Evolutionary conservation across 2,797 vertebrate genomes (phyloP).

Genomic region (Hozukius guyotensis): DNA sequence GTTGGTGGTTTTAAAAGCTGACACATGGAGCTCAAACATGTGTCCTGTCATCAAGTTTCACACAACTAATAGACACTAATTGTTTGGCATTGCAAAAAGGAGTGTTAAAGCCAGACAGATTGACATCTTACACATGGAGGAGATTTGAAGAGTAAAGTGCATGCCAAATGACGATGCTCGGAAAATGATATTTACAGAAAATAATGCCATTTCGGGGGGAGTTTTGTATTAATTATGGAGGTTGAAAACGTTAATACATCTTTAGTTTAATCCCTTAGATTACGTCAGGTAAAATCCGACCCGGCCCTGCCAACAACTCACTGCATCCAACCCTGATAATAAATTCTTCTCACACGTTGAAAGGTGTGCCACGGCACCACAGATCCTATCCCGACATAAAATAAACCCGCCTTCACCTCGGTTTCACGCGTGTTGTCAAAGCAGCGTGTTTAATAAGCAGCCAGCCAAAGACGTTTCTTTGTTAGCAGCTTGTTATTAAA

Average conservation of each 20-base stretch:
- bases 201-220: not conserved
- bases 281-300: not conserved
- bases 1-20: conserved; percentile 6
- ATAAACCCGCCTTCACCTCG: conserved; percentile 20
- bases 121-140: not conserved
- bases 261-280: not conserved
- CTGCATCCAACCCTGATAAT: not conserved
- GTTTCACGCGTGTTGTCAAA: conserved; percentile 26
- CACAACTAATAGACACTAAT: not conserved
- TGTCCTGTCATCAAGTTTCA: conserved; percentile 12
- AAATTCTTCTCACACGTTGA: conserved; percentile 5
- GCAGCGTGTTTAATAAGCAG: conserved; percentile 60
- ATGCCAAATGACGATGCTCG: not conserved
- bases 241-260: not conserved
- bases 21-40: not conserved
- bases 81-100: not conserved
- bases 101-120: not conserved
- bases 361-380: not conserved
- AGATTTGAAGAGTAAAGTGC: not conserved
- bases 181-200: not conserved
- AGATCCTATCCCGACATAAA: conserved; percentile 37
- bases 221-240: not conserved
- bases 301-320: not conserved
- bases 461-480: conserved; percentile 46
- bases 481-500: conserved; percentile 66